These are phyloP conservation scores for Caenorhabditis sp. DNA, from an alignment of 2,888 invertebrate species.

Conservation along the genomic window DNA sequence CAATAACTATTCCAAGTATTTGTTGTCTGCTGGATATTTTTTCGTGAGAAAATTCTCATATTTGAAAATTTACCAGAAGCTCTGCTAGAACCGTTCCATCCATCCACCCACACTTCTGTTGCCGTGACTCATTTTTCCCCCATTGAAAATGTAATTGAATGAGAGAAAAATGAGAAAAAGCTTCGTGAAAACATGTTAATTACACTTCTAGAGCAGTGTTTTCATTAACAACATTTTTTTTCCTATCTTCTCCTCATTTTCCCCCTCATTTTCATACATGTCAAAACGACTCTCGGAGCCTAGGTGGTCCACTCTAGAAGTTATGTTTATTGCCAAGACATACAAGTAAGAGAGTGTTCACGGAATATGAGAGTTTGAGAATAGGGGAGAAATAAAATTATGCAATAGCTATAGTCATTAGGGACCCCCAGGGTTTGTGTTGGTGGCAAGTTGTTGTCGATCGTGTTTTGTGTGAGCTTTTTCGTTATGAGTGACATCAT, in stretches of 20 bases:
- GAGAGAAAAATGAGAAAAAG: conserved; percentile 7
- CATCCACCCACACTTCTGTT: background rate
- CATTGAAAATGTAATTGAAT: conserved; percentile 20
- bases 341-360: background rate
- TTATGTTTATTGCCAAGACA: background rate
- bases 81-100: background rate
- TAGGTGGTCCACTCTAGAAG: conserved; percentile 13
- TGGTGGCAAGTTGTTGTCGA: conserved; percentile 1
- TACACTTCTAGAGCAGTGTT: conserved; percentile 20
- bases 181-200: conserved; percentile 34
- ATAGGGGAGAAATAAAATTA: conserved; percentile 14
- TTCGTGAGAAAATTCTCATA: too few relatives aligned
- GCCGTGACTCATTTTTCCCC: conserved; percentile 3
- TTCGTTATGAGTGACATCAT: background rate
- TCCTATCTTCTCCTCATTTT: background rate
- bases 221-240: conserved; percentile 15
- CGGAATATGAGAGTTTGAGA: conserved; percentile 3
- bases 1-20: too few relatives aligned
- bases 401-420: conserved; percentile 12
- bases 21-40: too few relatives aligned
- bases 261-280: background rate
- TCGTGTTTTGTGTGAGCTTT: background rate
- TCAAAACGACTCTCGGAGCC: background rate
- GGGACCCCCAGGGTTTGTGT: background rate
- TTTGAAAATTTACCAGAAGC: background rate